Evolutionary conservation across 2,888 invertebrate species (phyloP), one percentile per base, ranked within the genome.

Genomic region (Pilophorus perplexus): DNA sequence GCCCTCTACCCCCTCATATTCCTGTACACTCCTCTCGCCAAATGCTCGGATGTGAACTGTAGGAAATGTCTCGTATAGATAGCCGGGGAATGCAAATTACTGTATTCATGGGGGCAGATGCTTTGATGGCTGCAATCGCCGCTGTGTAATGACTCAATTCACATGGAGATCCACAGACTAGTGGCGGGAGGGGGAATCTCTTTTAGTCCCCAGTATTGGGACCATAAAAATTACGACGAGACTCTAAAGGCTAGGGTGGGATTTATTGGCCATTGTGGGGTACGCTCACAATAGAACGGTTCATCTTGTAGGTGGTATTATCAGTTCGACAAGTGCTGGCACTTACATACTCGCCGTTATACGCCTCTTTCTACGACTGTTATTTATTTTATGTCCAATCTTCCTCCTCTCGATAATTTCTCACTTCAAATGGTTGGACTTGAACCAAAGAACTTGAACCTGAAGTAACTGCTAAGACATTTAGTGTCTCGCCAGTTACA

Each of bases 61-160:
- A n/a, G n/a, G n/a, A 22, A 46, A 46, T 25, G 23, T 46, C 46
- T 46, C 46, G 46, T 25, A n/a, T n/a, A n/a, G n/a, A n/a, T n/a
- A n/a, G n/a, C 25, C 23, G 44, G 44, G 25, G 46, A 46, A 46
- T 46, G 46, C 46, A 46, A 46, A 46, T 46, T 22, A 46, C 46
- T 22, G 46, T 25, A 46, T 46, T 46, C 46, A 46, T 14, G 46
- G 25, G 46, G 46, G n/a, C 46, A 14, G 46, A 46, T 46, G 46
- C 22, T 46, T 22, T 23, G 23, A 22, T n/a, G 10, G n/a, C 46
- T 25, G 46, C 44, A 44, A 23, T 25, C 46, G 46, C 46, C 22
- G 25, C 46, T 23, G 23, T 5, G 46, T 46, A 46, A 46, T 46
- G 46, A 46, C 46, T 46, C 46, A 46, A 46, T 46, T 46, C 46